Percentiles rank a stretch among this genome's conserved stretches.
These are phyloP conservation scores for Glomeris maerens DNA, from an alignment of 1,140 invertebrate genomes.

Conservation along the genomic window DNA sequence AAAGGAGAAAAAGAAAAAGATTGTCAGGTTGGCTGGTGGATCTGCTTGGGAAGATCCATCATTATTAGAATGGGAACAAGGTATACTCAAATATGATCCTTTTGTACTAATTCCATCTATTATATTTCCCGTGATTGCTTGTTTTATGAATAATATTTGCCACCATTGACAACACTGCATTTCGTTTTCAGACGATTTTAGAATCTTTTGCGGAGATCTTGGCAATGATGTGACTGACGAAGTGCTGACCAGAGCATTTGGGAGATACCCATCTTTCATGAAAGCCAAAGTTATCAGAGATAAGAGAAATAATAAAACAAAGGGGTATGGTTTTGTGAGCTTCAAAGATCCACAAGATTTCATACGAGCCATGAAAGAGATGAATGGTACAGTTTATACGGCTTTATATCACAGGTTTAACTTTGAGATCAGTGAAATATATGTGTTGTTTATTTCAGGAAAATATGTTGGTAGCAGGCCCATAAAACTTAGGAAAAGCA, in stretches of 20 bases:
- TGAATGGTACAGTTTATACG: too few relatives aligned
- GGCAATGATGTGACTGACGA: constrained; percentile 99
- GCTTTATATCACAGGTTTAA: too few relatives aligned
- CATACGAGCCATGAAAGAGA: constrained; percentile 95
- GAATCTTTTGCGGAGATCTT: constrained; percentile 96
- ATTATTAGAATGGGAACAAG: constrained; percentile 78
- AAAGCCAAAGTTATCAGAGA: constrained; percentile 92
- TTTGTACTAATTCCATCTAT: not conserved
- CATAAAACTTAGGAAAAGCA: constrained; percentile 43
- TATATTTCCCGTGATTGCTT: not conserved
- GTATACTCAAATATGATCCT: constrained; percentile 33
- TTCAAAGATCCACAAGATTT: constrained; percentile 97
- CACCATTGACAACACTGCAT: constrained; percentile 1
- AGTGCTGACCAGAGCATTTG: constrained; percentile 80
- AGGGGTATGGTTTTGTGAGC: constrained; percentile 97
- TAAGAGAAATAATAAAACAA: constrained; percentile 93
- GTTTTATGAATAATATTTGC: constrained; percentile 1
- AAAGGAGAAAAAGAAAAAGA: constrained; percentile 51
- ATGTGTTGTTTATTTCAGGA: constrained; percentile 23
- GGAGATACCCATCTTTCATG: constrained; percentile 86
- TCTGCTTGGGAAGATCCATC: constrained; percentile 87
- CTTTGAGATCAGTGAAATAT: constrained; percentile 1
- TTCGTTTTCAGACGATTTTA: constrained; percentile 66
- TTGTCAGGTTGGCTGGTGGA: constrained; percentile 78
- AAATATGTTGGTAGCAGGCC: constrained; percentile 46